phyloP scores from a whole-genome alignment of 2,888 invertebrate genomes.

The Galerucella pusilla region DNA sequence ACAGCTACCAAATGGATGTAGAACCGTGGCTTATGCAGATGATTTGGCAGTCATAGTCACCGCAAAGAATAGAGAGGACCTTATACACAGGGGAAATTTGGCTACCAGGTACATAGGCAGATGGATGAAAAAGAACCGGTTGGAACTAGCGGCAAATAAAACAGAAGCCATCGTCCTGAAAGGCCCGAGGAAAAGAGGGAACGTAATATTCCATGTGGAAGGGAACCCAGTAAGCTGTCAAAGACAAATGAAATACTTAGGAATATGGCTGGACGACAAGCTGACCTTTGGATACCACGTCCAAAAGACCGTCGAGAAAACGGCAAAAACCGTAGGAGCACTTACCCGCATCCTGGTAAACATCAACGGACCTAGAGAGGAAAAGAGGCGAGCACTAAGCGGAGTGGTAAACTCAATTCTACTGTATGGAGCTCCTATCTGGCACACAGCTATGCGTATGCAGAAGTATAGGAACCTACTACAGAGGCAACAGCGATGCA shows the following conservation, averaged over 20 bases:
- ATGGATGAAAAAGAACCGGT: constrained; percentile 1
- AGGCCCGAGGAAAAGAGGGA: not conserved
- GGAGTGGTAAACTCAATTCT: not conserved
- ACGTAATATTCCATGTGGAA: constrained; percentile 4
- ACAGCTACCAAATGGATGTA: constrained; percentile 2
- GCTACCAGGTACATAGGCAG: not conserved
- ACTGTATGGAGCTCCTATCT: not conserved
- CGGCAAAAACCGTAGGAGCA: constrained; percentile 6
- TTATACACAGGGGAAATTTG: constrained; percentile 2
- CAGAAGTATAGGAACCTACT: not conserved
- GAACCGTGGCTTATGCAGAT: not conserved
- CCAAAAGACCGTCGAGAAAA: constrained; percentile 9
- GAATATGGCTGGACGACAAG: not conserved
- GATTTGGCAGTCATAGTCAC: constrained; percentile 3
- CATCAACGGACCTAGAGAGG: constrained; percentile 10
- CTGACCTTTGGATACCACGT: constrained; percentile 1
- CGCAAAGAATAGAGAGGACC: constrained; percentile 2
- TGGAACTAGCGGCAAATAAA: not conserved
- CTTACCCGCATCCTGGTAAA: constrained; percentile 6
- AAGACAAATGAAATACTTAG: not conserved
- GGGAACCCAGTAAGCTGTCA: not conserved
- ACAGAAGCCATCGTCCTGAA: not conserved
- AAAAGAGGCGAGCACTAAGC: constrained; percentile 5
- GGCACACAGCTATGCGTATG: not conserved
- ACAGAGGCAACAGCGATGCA: not conserved